Evolutionary conservation across 2,888 invertebrate species (phyloP).

Genomic region (Dusona sp.): DNA sequence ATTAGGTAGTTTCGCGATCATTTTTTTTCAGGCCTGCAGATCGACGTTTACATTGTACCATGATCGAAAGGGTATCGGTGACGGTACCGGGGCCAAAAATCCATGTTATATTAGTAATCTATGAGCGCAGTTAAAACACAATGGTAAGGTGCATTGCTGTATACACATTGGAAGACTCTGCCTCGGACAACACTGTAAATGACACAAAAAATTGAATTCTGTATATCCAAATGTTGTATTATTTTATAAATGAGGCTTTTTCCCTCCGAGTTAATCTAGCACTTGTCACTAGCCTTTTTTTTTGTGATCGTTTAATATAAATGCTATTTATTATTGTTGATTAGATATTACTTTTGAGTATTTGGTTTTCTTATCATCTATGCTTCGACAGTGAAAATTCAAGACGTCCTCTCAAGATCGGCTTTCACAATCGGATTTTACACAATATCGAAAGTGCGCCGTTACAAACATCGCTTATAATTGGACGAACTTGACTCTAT

Average conservation of each 20-base stretch:
- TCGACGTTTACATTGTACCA: constrained; percentile 20
- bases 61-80: constrained; percentile 45
- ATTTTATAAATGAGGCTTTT: neutral
- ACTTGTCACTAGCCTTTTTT: neutral
- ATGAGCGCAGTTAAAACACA: constrained; percentile 2
- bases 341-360: neutral
- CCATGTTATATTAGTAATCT: constrained; percentile 26
- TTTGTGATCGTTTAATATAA: neutral
- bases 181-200: neutral
- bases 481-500: neutral
- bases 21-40: constrained; percentile 11
- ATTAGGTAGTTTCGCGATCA: neutral
- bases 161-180: constrained; percentile 3
- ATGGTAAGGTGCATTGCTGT: constrained; percentile 12
- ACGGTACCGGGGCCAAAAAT: constrained; percentile 14
- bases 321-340: neutral
- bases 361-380: neutral
- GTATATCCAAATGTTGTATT: neutral
- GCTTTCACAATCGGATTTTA: neutral
- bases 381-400: neutral
- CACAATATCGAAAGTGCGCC: neutral
- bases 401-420: neutral
- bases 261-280: too few species aligned
- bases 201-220: neutral
- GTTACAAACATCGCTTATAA: neutral